Evolutionary conservation across 2,113 vertebrate genomes (phyloP).

Genomic region (Heptranchias perlo): DNA sequence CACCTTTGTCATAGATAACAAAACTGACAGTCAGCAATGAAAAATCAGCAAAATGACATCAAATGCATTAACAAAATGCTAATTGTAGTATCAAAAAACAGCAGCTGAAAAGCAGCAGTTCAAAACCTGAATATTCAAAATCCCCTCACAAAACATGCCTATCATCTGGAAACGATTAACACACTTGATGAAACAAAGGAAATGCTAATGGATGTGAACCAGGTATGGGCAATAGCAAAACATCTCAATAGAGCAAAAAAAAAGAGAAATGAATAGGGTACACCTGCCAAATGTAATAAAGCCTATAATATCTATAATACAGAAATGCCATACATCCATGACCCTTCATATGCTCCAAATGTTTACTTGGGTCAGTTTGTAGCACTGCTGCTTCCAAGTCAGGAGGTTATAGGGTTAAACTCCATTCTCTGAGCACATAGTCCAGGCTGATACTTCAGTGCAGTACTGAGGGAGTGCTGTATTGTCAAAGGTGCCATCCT

Average conservation of each 20-base stretch:
- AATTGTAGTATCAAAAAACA: neutral
- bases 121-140: constrained; percentile 1
- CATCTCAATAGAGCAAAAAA: neutral
- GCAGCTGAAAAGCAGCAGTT: neutral
- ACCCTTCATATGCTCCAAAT: neutral
- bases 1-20: neutral
- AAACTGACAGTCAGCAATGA: neutral
- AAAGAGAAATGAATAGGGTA: neutral
- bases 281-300: neutral
- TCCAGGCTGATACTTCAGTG: neutral
- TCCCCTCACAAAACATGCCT: neutral
- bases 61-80: neutral
- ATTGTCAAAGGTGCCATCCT: neutral
- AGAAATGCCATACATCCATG: neutral
- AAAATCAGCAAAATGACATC: neutral
- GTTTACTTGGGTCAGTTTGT: neutral
- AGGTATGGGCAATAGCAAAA: neutral
- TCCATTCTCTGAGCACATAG: neutral
- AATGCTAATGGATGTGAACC: neutral
- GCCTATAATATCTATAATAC: neutral
- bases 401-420: neutral
- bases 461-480: neutral
- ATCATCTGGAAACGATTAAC: neutral
- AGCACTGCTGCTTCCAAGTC: neutral
- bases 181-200: neutral